Evolutionary conservation across 1,140 invertebrate genomes (phyloP), one percentile per base, ranked within the genome.

Genomic region (Prorops nasuta): DNA sequence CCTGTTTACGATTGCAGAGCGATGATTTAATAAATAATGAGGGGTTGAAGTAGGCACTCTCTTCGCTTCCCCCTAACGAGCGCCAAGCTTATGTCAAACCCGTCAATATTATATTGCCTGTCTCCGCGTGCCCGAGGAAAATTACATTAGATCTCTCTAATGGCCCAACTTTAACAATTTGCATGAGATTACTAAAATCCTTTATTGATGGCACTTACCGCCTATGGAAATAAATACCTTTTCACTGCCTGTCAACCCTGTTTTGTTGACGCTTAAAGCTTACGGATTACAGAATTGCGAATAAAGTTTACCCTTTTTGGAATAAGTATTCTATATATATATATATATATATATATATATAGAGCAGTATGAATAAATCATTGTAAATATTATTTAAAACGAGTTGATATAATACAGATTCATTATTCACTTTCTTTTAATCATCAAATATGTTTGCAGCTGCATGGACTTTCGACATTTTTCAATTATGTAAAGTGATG

Each of bases 81-180:
- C 42, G 37, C 32, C 41, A 56, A 66, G 54, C 59, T 31, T 46
- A 46, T 58, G 63, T 67, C 64, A 60, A 71, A 69, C 58, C 64
- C 61, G 59, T 69, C 69, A 61, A 72, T 71, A 68, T 64, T 61
- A 61, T 49, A 68, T 66, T 62, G 52, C 31, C 53, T 56, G 54
- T 42, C 45, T 42, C 50, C 31, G 34, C 24, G 35, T 32, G 40
- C 49, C 35, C 14, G 6, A 21, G 50, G 61, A 51, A 64, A 70
- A 67, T 69, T 56, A 49, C 57, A 64, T 70, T 71, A 67, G 58
- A 61, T 59, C 55, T 45, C 55, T 63, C 59, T 68, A 62, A 69
- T 68, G 58, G 58, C 53, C 44, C 58, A 70, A 69, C 64, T 70
- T 67, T 66, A 60, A 69, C 64, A 65, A 71, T 71, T 71, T 72